Percentiles rank a stretch among this genome's conserved stretches.
Evolutionary conservation across 2,888 invertebrate species (phyloP).

Genomic region (Mesorhabditis spiculigera): DNA sequence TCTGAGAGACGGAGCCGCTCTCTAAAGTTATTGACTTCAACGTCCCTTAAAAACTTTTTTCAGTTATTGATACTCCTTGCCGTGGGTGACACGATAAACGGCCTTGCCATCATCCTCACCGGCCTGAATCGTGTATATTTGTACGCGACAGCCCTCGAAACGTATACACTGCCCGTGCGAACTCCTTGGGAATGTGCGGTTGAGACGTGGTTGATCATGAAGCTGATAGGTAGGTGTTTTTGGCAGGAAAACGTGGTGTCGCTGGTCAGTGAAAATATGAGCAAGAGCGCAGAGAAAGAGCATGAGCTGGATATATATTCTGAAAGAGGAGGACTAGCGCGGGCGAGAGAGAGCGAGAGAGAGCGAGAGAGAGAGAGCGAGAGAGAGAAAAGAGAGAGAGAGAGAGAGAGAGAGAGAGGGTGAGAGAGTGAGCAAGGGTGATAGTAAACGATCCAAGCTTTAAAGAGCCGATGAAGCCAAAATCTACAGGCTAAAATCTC

Average conservation of each 20-base stretch:
- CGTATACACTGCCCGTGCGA: constrained; percentile 26
- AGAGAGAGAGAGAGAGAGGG: constrained; percentile 6
- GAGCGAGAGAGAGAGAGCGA: background rate
- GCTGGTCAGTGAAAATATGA: background rate
- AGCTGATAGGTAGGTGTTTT: constrained; percentile 33
- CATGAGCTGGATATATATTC: constrained; percentile 21
- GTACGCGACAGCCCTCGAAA: constrained; percentile 30
- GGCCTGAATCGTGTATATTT: constrained; percentile 40
- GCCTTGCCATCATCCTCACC: constrained; percentile 35
- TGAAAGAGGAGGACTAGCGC: constrained; percentile 18
- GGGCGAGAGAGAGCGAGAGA: no score
- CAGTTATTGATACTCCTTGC: constrained; percentile 39
- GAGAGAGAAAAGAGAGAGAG: constrained; percentile 8
- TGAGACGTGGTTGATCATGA: constrained; percentile 38
- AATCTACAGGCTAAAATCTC: no score
- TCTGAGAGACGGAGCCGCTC: background rate
- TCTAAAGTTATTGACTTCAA: background rate
- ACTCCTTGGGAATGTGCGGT: constrained; percentile 37
- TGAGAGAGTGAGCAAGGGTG: background rate
- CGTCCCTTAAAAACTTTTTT: constrained; percentile 10
- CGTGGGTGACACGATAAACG: constrained; percentile 38
- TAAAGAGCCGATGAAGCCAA: no score
- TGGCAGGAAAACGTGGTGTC: constrained; percentile 18
- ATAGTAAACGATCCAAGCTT: background rate
- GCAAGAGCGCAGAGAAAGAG: no score